phyloP scores from a whole-genome alignment of 2,797 vertebrate genomes.

The Ceyx erithaca region DNA sequence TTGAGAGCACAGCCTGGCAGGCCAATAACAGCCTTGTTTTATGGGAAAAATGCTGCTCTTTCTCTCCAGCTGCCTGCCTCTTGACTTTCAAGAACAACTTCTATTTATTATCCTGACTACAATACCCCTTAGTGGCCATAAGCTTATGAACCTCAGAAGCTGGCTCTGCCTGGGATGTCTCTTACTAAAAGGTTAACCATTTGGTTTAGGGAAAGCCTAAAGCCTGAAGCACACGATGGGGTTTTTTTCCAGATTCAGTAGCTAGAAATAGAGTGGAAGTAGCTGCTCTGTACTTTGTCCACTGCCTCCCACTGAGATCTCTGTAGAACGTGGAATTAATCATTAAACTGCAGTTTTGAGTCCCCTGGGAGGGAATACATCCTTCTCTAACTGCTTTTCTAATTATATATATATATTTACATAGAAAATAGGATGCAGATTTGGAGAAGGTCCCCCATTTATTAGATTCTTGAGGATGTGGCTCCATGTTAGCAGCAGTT shows the following conservation, averaged over 20 bases:
- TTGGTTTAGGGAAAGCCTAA: not conserved
- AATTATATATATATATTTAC: not conserved
- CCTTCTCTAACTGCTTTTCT: not conserved
- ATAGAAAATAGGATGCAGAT: not conserved
- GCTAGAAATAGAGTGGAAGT: not conserved
- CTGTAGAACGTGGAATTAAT: conserved; percentile 12
- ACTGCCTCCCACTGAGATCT: not conserved
- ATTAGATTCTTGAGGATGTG: not conserved
- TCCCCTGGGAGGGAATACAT: not conserved
- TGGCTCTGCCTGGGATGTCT: not conserved
- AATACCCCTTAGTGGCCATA: not conserved
- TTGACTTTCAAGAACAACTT: not conserved
- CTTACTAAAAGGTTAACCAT: not conserved
- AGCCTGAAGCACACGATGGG: not conserved
- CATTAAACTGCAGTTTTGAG: conserved; percentile 28
- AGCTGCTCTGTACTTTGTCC: conserved; percentile 60
- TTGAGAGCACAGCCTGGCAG: fast-evolving
- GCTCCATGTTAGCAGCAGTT: not conserved
- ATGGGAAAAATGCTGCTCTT: not conserved
- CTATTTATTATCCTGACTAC: not conserved
- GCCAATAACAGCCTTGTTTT: not conserved
- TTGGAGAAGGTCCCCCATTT: not conserved
- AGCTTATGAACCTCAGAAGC: not conserved
- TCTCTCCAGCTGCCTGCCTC: not conserved
- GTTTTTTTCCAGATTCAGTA: not conserved